These are phyloP conservation scores for Myotis myotis DNA, from an alignment of 2,797 vertebrate species.

Conservation along the genomic window DNA sequence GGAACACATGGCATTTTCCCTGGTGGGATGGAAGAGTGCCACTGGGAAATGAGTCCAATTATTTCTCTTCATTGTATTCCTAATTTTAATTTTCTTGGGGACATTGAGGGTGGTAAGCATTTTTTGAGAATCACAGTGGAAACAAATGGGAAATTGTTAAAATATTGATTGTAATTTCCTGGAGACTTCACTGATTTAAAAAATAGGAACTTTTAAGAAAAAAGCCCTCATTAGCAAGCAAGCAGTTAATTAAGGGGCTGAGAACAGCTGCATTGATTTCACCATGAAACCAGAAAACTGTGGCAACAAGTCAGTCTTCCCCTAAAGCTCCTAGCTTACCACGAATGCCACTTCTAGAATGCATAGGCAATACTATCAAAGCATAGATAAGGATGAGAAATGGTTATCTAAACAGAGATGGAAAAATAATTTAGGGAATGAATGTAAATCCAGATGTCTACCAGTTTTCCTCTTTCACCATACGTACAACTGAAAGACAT, in stretches of 20 bases:
- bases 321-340: slow-evolving; percentile 39
- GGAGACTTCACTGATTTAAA: slow-evolving; percentile 60
- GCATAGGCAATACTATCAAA: slow-evolving; percentile 21
- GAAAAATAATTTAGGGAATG: slow-evolving; percentile 68
- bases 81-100: slow-evolving; percentile 58
- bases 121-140: slow-evolving; percentile 58
- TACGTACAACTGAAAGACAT: slow-evolving; percentile 60
- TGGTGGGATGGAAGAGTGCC: not conserved
- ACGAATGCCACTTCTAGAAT: slow-evolving; percentile 6
- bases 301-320: slow-evolving; percentile 47
- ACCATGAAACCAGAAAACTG: slow-evolving; percentile 68
- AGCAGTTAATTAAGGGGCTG: slow-evolving; percentile 73
- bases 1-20: not conserved
- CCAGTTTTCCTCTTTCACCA: slow-evolving; percentile 58
- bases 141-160: slow-evolving; percentile 74
- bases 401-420: slow-evolving; percentile 40
- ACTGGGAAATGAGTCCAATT: slow-evolving; percentile 33
- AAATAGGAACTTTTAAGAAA: slow-evolving; percentile 62
- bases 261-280: slow-evolving; percentile 67
- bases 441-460: slow-evolving; percentile 69
- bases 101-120: not conserved
- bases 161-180: slow-evolving; percentile 73
- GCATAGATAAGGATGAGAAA: not conserved
- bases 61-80: slow-evolving; percentile 28
- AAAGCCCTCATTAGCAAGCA: slow-evolving; percentile 66